A percentile compares a stretch with the other conserved stretches of the same genome.
Evolutionary conservation across 2,888 invertebrate species (phyloP).

Genomic region (Serripes groenlandicus): DNA sequence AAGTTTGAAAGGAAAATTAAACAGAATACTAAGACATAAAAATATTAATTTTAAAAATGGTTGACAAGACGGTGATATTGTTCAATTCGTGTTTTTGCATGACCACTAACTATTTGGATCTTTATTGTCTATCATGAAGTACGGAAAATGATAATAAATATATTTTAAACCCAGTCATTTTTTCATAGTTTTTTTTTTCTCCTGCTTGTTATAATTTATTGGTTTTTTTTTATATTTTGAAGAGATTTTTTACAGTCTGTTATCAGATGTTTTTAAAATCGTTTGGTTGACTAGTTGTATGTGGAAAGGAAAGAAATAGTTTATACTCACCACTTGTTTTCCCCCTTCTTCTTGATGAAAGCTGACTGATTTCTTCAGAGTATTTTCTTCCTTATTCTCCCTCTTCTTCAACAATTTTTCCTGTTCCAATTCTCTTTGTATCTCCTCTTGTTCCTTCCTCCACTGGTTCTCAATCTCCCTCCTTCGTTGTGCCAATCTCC

Average conservation of each 20-base stretch:
- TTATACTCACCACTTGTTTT: background rate
- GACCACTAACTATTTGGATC: too few relatives aligned
- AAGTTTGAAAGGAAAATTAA: background rate
- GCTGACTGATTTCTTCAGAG: slow-evolving; percentile 76
- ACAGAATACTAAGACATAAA: background rate
- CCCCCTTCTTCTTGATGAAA: slow-evolving; percentile 64
- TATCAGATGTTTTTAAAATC: too few relatives aligned
- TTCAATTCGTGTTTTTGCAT: too few relatives aligned
- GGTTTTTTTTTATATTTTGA: too few relatives aligned
- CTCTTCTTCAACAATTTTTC: slow-evolving; percentile 73
- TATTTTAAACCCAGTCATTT: too few relatives aligned
- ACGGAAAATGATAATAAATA: too few relatives aligned
- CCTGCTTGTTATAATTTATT: too few relatives aligned
- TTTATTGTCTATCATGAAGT: too few relatives aligned
- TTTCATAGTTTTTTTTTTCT: too few relatives aligned
- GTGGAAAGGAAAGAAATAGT: background rate
- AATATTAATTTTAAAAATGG: background rate
- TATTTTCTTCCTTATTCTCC: slow-evolving; percentile 79
- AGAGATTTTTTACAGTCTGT: too few relatives aligned
- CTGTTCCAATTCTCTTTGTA: slow-evolving; percentile 52
- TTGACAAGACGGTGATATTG: too few relatives aligned
- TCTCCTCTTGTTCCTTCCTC: slow-evolving; percentile 47
- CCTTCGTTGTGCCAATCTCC: slow-evolving; percentile 17
- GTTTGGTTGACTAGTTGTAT: too few relatives aligned
- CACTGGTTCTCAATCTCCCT: slow-evolving; percentile 32